phyloP scores from a whole-genome alignment of 1,140 invertebrate species.

The Dendrolimus kikuchii region DNA sequence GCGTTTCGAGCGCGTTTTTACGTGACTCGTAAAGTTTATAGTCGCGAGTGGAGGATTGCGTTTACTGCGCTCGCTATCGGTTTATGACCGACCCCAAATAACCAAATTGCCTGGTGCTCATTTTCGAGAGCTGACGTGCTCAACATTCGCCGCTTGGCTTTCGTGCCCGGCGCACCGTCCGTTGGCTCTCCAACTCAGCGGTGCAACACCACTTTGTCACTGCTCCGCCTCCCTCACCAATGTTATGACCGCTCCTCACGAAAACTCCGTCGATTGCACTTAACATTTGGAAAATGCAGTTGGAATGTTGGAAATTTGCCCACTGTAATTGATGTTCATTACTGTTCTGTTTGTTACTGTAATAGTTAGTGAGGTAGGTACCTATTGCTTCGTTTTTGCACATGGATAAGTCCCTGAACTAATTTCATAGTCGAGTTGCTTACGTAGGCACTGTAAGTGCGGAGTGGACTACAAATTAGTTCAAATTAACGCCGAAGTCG shows the following conservation, averaged over 20 bases:
- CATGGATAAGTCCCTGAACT: too few species aligned
- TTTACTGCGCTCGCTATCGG: slow-evolving; percentile 65
- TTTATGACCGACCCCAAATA: slow-evolving; percentile 69
- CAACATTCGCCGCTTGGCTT: slow-evolving; percentile 16
- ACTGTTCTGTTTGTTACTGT: slow-evolving; percentile 16
- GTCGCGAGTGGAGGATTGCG: slow-evolving; percentile 68
- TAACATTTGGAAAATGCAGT: slow-evolving; percentile 23
- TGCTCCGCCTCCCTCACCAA: slow-evolving; percentile 9
- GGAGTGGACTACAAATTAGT: slow-evolving; percentile 22
- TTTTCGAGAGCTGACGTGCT: slow-evolving; percentile 32
- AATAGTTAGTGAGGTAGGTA: too few species aligned
- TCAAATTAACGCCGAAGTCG: slow-evolving; percentile 23
- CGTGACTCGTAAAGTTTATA: slow-evolving; percentile 71
- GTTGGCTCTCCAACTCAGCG: slow-evolving; percentile 8
- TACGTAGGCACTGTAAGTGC: not conserved
- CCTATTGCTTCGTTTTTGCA: too few species aligned
- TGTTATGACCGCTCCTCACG: slow-evolving; percentile 24
- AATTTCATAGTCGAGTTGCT: too few species aligned
- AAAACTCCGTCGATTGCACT: slow-evolving; percentile 13
- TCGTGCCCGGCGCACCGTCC: slow-evolving; percentile 5
- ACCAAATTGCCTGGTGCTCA: slow-evolving; percentile 58
- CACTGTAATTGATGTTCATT: slow-evolving; percentile 29
- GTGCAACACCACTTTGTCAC: slow-evolving; percentile 22
- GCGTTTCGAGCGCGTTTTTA: slow-evolving; percentile 69
- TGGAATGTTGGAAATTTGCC: slow-evolving; percentile 38